These are phyloP conservation scores for Hestina assimilis DNA, from an alignment of 1,140 invertebrate genomes.

Conservation along the genomic window DNA sequence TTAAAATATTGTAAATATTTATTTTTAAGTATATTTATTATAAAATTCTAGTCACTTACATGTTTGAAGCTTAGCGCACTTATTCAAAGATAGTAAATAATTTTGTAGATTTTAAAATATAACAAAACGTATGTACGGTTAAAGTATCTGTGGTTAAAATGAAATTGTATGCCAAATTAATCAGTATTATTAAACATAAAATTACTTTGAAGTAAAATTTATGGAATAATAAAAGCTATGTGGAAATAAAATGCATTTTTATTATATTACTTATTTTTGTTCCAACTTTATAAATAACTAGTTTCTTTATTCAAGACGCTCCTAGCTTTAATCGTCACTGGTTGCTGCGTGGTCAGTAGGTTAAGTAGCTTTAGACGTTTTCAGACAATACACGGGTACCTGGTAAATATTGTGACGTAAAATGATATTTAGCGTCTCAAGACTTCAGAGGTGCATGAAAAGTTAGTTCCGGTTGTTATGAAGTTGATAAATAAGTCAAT, in stretches of 20 bases:
- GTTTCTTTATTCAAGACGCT: too few relatives aligned
- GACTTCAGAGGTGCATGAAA: too few relatives aligned
- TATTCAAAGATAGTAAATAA: constrained; percentile 3
- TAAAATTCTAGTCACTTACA: constrained; percentile 22
- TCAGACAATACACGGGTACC: too few relatives aligned
- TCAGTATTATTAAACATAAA: not conserved
- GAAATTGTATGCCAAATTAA: constrained; percentile 2
- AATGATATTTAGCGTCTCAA: too few relatives aligned
- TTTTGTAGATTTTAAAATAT: not conserved
- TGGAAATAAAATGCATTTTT: constrained; percentile 1
- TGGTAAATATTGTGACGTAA: too few relatives aligned
- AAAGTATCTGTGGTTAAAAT: not conserved
- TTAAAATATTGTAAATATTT: constrained; percentile 21
- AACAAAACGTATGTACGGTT: not conserved
- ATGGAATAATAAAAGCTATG: not conserved
- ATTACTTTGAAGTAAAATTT: not conserved
- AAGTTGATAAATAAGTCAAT: too few relatives aligned
- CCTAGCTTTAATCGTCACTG: too few relatives aligned
- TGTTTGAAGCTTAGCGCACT: constrained; percentile 23
- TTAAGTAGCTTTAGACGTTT: too few relatives aligned
- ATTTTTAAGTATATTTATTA: constrained; percentile 25
- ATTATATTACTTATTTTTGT: not conserved
- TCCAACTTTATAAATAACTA: too few relatives aligned
- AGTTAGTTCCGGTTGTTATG: too few relatives aligned
- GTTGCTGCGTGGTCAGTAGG: too few relatives aligned